These are phyloP conservation scores for Synanthedon myopaeformis DNA, from an alignment of 2,888 invertebrate genomes.

Conservation along the genomic window DNA sequence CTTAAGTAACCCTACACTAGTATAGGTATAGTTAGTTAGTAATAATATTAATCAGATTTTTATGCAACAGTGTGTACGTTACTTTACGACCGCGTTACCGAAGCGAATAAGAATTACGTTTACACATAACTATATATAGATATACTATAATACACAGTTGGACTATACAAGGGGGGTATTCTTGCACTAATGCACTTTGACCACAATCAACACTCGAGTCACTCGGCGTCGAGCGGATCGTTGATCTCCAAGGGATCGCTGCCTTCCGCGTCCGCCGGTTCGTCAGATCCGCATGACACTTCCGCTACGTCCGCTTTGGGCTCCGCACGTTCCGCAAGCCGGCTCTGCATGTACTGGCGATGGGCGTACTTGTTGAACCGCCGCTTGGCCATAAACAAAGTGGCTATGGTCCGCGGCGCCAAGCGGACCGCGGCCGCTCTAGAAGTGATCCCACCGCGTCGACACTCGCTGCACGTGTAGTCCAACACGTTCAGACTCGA, in stretches of 20 bases:
- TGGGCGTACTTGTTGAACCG: conserved; percentile 69
- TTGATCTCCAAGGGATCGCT: not conserved
- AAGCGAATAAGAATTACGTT: conserved; percentile 47
- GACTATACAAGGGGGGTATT: conserved; percentile 6
- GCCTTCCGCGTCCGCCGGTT: conserved; percentile 8
- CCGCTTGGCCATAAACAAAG: conserved; percentile 66
- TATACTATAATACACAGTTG: conserved; percentile 35
- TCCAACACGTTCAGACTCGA: conserved; percentile 51
- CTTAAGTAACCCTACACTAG: conserved; percentile 32
- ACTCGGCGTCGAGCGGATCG: conserved; percentile 7
- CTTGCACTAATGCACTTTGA: conserved; percentile 4
- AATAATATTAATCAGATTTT: conserved; percentile 60
- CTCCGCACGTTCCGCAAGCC: conserved; percentile 7
- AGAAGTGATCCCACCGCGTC: conserved; percentile 63
- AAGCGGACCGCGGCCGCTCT: conserved; percentile 60
- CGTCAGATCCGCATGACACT: conserved; percentile 7
- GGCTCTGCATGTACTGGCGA: conserved; percentile 52
- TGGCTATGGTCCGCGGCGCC: conserved; percentile 63
- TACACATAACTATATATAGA: conserved; percentile 37
- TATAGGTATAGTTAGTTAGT: conserved; percentile 28
- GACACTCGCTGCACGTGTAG: conserved; percentile 64
- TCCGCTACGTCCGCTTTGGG: conserved; percentile 6
- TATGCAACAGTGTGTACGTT: conserved; percentile 46
- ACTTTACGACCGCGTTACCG: conserved; percentile 57
- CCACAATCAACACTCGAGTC: not conserved